These are phyloP conservation scores for Torymus auratus DNA, from an alignment of 2,888 invertebrate genomes.

Conservation along the genomic window DNA sequence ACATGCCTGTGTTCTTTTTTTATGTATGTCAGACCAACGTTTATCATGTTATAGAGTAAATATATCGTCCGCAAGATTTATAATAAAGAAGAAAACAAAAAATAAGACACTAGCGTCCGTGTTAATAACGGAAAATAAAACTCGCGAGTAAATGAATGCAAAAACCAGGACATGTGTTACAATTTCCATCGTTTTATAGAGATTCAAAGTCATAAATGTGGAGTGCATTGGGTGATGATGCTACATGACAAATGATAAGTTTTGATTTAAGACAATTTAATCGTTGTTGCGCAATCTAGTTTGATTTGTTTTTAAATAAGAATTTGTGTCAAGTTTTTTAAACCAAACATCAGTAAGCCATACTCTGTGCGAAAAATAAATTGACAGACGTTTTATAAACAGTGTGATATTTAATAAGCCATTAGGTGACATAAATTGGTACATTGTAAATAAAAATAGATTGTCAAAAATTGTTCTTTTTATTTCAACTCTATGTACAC, in stretches of 20 bases:
- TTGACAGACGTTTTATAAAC: constrained; percentile 70
- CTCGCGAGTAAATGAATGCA: constrained; percentile 31
- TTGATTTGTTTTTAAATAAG: constrained; percentile 29
- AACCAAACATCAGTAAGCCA: constrained; percentile 20
- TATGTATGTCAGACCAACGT: constrained; percentile 59
- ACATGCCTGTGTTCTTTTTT: constrained; percentile 56
- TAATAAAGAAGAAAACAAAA: constrained; percentile 34
- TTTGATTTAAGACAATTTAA: constrained; percentile 21
- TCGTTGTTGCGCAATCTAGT: constrained; percentile 19
- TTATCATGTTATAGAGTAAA: constrained; percentile 45
- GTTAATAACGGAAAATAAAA: constrained; percentile 20
- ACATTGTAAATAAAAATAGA: constrained; percentile 74
- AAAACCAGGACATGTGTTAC: constrained; percentile 37
- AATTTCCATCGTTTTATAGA: constrained; percentile 54
- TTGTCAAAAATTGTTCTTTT: constrained; percentile 65
- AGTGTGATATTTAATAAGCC: constrained; percentile 69
- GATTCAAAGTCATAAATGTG: constrained; percentile 33
- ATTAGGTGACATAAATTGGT: constrained; percentile 65
- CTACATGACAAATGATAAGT: constrained; percentile 13
- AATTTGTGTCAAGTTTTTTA: constrained; percentile 47
- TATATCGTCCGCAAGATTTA: constrained; percentile 54
- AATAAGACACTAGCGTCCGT: neutral
- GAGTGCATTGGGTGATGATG: constrained; percentile 29
- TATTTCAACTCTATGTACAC: constrained; percentile 12
- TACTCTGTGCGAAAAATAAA: constrained; percentile 52